A percentile compares a stretch with the other conserved stretches of the same genome.
Evolutionary conservation across 2,888 invertebrate genomes (phyloP).

Genomic region (Homarus gammarus): DNA sequence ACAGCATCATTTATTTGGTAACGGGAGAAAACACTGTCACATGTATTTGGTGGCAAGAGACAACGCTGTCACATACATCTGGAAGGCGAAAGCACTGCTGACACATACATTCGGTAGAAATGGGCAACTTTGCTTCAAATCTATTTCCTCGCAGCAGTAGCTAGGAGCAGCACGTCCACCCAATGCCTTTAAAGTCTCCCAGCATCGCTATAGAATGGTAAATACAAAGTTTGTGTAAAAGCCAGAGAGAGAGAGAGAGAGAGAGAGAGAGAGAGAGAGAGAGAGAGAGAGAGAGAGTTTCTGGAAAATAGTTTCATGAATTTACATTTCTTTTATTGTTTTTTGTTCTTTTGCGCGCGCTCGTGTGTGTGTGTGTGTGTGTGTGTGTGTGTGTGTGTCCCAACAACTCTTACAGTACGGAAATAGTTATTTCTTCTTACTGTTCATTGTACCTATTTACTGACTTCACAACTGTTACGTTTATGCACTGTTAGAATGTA

Average conservation of each 20-base stretch:
- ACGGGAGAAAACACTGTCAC: neutral
- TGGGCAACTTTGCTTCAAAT: neutral
- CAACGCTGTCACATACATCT: neutral
- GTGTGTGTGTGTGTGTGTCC: no score
- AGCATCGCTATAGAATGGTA: neutral
- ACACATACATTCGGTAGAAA: neutral
- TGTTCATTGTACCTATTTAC: no score
- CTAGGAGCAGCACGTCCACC: neutral
- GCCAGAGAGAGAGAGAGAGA: constrained; percentile 6
- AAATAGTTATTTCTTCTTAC: no score
- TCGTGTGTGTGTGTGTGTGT: no score
- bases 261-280: constrained; percentile 27
- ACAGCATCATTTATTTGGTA: neutral
- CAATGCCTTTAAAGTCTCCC: neutral
- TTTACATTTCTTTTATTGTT: no score
- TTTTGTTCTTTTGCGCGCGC: no score
- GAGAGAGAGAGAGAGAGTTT: constrained; percentile 14
- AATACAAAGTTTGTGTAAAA: neutral
- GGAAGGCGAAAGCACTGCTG: neutral
- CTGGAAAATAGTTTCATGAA: no score
- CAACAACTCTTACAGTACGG: no score
- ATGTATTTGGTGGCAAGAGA: neutral
- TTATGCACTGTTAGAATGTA: no score
- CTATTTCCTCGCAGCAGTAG: neutral
- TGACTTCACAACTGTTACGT: no score